Evolutionary conservation across 2,888 invertebrate genomes (phyloP), one percentile per base, ranked within the genome.

Genomic region (Malachius bipustulatus): DNA sequence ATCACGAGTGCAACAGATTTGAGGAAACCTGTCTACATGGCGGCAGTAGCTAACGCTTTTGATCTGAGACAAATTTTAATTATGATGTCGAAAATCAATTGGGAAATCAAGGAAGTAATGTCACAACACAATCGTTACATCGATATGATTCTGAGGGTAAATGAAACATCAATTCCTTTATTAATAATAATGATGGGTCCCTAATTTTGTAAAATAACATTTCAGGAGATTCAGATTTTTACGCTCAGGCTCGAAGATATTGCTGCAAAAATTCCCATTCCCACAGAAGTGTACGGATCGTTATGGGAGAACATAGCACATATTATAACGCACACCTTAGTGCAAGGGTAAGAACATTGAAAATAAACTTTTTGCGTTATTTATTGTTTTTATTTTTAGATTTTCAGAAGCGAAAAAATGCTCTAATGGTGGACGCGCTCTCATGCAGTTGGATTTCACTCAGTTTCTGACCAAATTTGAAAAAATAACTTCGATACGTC

Each of bases 391-490:
- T 31, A 31, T 14, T 39, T 43, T 16, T 62, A 70, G 85, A 16
- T 93, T 84, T 64, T 80, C 90, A 0, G 82, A 79, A 51, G 84
- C 88, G 0, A 88, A 83, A 42, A 93, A 90, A 58, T 98, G 98
- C 62, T 84, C 91, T 0, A 90, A 91, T 48, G 96, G 91, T 14
- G 98, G 98, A 0, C 67, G 98, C 26, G 97, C 93, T 0, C 63
- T 98, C 6, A 98, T 98, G 97, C 96, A 96, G 56, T 66, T 98
- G 13, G 98, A 98, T 67, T 96, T 91, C 54, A 87, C 91, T 4
- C 96, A 97, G 58, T 77, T 96, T 42, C 74, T 91, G 46, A 78
- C 87, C 13, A 91, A 94, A 57, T 68, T 90, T 34, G 93, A 96
- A 60, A 78, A 82, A 52, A 76, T 94, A 35, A 82, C 90, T 0